phyloP scores from a whole-genome alignment of 2,888 invertebrate genomes.

The Cynaeus angustus region DNA sequence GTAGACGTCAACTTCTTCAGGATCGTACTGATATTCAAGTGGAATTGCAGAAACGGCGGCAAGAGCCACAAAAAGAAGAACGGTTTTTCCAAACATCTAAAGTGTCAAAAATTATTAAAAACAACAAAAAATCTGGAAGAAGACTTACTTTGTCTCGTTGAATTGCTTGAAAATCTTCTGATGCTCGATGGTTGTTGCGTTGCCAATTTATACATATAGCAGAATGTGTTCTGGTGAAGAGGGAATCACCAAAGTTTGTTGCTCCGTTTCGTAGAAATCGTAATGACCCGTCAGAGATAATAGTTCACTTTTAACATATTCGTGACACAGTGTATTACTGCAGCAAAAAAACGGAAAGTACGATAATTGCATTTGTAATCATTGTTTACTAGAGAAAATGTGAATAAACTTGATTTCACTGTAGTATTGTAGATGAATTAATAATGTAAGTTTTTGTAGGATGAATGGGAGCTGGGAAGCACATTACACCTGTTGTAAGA shows the following conservation, averaged over 20 bases:
- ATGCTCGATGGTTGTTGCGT: neutral
- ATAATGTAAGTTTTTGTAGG: too few relatives aligned
- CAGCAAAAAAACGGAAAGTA: neutral
- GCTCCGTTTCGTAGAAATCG: neutral
- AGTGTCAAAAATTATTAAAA: neutral
- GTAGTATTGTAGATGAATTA: too few relatives aligned
- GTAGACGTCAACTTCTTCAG: neutral
- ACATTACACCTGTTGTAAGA: too few relatives aligned
- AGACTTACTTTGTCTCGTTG: too few relatives aligned
- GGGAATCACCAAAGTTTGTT: slow-evolving; percentile 10
- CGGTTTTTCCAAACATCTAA: slow-evolving; percentile 1
- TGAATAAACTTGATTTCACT: too few relatives aligned
- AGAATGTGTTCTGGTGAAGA: neutral
- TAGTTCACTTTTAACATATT: neutral
- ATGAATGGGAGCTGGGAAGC: too few relatives aligned
- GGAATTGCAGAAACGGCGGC: slow-evolving; percentile 7
- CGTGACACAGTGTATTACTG: neutral
- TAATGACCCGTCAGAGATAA: neutral
- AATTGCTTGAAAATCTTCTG: slow-evolving; percentile 10
- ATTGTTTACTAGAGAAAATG: too few relatives aligned
- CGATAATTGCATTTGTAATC: neutral
- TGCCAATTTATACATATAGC: neutral
- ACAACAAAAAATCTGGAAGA: too few relatives aligned
- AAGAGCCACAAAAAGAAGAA: neutral
- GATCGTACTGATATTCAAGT: neutral